Percentiles rank a stretch among this genome's conserved stretches.
These are phyloP conservation scores for Peromyscus melanophrys DNA, from an alignment of 2,797 vertebrate genomes.

Conservation along the genomic window DNA sequence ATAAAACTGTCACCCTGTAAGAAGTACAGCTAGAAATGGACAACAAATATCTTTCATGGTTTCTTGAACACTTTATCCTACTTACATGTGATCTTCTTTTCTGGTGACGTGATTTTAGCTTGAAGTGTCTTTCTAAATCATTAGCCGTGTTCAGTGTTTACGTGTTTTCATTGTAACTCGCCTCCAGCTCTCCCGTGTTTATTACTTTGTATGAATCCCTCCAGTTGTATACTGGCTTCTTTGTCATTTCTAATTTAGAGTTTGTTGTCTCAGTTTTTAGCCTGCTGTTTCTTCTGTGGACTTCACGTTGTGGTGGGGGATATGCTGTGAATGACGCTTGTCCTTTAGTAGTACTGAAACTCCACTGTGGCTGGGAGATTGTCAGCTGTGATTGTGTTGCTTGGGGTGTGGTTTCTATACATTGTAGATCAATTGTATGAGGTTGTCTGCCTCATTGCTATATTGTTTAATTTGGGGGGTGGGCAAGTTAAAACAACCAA, in stretches of 20 bases:
- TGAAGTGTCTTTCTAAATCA: not conserved
- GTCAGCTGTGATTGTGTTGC: not conserved
- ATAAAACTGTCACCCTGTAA: slow-evolving; percentile 44
- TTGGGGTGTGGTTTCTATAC: slow-evolving; percentile 13
- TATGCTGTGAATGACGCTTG: not conserved
- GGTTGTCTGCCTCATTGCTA: slow-evolving; percentile 29
- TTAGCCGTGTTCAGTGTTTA: slow-evolving; percentile 47
- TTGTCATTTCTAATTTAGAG: not conserved
- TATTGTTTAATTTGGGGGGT: not conserved
- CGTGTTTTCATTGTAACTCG: slow-evolving; percentile 4
- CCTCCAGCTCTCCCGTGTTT: not conserved
- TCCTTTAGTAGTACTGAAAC: not conserved
- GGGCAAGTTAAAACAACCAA: not conserved
- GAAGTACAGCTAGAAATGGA: slow-evolving; percentile 27
- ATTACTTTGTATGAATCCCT: not conserved
- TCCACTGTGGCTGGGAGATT: not conserved
- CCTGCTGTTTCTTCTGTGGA: slow-evolving; percentile 11
- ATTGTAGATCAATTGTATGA: not conserved
- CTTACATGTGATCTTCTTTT: slow-evolving; percentile 49
- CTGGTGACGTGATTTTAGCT: slow-evolving; percentile 37
- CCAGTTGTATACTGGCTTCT: not conserved
- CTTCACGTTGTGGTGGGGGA: not conserved
- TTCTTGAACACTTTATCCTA: slow-evolving; percentile 49
- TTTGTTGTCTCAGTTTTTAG: not conserved
- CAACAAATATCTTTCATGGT: not conserved